A percentile compares a stretch with the other conserved stretches of the same genome.
phyloP scores from a whole-genome alignment of 1,140 invertebrate genomes.

The Oncopeltus fasciatus region DNA sequence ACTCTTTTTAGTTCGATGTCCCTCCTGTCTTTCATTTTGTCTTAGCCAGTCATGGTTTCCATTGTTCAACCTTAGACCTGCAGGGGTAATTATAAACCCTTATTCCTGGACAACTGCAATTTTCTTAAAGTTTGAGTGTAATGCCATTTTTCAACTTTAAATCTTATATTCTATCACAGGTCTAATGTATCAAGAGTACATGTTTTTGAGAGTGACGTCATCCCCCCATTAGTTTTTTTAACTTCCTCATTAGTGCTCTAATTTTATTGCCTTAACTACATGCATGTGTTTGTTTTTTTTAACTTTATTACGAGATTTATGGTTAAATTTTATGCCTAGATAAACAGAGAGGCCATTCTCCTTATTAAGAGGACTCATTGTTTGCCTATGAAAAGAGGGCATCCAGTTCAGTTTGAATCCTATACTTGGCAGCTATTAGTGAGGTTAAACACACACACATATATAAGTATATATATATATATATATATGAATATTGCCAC shows the following conservation, averaged over 20 bases:
- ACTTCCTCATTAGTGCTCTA: no score
- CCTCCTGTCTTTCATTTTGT: background rate
- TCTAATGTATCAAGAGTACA: background rate
- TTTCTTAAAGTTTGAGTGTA: background rate
- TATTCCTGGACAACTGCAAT: background rate
- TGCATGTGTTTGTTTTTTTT: no score
- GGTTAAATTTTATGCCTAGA: background rate
- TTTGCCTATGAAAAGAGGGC: background rate
- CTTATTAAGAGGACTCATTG: no score
- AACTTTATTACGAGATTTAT: no score
- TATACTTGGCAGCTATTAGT: no score
- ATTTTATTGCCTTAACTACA: no score
- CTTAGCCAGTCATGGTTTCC: background rate
- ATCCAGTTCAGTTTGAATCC: no score
- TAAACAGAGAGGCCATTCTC: background rate
- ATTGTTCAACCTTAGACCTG: background rate
- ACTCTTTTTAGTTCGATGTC: background rate
- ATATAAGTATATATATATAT: no score
- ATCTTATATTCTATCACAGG: background rate
- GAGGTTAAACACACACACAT: no score
- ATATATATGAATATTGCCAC: no score
- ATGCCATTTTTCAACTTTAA: background rate
- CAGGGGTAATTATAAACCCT: background rate
- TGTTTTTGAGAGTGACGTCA: background rate
- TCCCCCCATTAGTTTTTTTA: no score